phyloP scores from a whole-genome alignment of 2,797 vertebrate genomes.

The Cuniculus paca region DNA sequence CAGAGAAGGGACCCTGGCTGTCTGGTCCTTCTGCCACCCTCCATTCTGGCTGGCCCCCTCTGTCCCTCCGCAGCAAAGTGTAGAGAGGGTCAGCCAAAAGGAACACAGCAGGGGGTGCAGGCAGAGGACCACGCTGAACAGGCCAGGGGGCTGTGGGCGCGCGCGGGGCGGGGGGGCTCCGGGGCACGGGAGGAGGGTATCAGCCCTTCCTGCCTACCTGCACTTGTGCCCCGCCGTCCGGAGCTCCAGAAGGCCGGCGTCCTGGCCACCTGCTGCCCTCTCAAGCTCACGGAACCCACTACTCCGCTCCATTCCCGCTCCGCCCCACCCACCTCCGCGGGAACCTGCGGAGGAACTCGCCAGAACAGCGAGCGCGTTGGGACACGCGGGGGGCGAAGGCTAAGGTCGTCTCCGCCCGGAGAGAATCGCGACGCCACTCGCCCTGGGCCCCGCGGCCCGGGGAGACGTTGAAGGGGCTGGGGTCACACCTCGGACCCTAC shows the following conservation, averaged over 20 bases:
- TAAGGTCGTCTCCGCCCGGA: constrained; percentile 68
- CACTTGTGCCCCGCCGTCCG: neutral
- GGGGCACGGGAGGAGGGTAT: neutral
- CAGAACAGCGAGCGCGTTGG: neutral
- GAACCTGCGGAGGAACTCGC: constrained; percentile 42
- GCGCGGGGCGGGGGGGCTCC: too few relatives aligned
- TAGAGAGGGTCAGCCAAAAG: neutral
- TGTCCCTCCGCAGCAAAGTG: neutral
- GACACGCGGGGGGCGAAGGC: constrained; percentile 47
- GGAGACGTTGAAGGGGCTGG: neutral
- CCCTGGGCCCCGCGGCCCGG: neutral
- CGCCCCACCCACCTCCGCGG: neutral
- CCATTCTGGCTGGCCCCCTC: neutral
- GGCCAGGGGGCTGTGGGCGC: accelerated
- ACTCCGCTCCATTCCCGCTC: neutral
- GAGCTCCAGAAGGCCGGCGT: neutral
- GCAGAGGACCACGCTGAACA: neutral
- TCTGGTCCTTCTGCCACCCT: neutral
- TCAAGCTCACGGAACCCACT: neutral
- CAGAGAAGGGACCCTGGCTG: neutral
- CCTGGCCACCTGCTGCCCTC: neutral
- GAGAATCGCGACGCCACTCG: constrained; percentile 11
- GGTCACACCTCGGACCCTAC: neutral
- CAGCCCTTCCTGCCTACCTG: neutral
- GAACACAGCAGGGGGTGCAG: neutral